These are phyloP conservation scores for Smittia aterrima DNA, from an alignment of 2,888 invertebrate species.

Conservation along the genomic window DNA sequence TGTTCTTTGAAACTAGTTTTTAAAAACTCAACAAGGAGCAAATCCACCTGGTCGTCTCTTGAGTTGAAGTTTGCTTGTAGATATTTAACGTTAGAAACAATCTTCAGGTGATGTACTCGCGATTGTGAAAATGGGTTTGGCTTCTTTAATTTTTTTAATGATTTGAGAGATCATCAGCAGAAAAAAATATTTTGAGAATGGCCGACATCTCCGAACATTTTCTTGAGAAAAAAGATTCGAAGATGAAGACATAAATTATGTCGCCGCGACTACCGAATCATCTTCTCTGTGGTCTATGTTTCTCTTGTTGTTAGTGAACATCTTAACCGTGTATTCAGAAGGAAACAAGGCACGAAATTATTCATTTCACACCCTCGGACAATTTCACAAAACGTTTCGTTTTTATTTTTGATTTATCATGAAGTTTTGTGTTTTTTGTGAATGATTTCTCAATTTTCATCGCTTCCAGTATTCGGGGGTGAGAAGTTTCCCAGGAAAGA, in stretches of 20 bases:
- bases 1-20: conserved; percentile 31
- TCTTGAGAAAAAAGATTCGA: not conserved
- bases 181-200: not conserved
- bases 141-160: not conserved
- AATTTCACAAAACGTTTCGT: not conserved
- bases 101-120: no score
- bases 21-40: conserved; percentile 9
- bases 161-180: no score
- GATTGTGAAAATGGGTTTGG: conserved; percentile 9
- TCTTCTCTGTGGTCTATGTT: conserved; percentile 1
- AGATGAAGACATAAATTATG: conserved; percentile 12
- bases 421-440: not conserved
- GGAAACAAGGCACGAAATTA: not conserved
- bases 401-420: conserved; percentile 13
- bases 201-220: no score
- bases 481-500: conserved; percentile 41
- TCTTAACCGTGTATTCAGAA: not conserved
- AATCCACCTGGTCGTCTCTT: conserved; percentile 25
- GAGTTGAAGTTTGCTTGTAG: not conserved
- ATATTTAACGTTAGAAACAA: no score
- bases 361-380: conserved; percentile 1
- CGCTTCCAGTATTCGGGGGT: not conserved
- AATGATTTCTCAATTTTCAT: conserved; percentile 37
- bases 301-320: not conserved
- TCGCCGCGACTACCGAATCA: not conserved